Percentiles rank a stretch among this genome's conserved stretches.
Evolutionary conservation across 2,797 vertebrate genomes (phyloP).

Genomic region (Mionectes olivaceus): DNA sequence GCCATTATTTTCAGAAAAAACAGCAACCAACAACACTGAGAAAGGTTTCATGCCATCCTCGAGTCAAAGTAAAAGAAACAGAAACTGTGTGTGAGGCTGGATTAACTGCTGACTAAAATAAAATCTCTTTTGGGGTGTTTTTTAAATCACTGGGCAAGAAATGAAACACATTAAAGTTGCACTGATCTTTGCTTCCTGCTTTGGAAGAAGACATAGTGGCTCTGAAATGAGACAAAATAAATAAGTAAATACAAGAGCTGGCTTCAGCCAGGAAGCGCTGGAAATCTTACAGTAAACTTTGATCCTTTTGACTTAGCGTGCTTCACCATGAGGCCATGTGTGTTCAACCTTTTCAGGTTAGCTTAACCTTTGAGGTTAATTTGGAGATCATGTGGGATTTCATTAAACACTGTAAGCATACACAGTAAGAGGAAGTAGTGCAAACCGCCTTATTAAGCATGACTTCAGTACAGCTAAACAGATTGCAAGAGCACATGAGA

Average conservation of each 20-base stretch:
- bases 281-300: constrained; percentile 2
- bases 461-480: not conserved
- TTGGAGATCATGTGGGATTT: constrained; percentile 11
- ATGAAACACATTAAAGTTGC: not conserved
- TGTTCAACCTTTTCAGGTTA: not conserved
- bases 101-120: not conserved
- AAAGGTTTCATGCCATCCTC: not conserved
- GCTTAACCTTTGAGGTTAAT: constrained; percentile 26
- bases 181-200: not conserved
- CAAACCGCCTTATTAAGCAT: not conserved
- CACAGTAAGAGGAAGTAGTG: constrained; percentile 24
- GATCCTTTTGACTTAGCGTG: not conserved
- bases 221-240: not conserved
- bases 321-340: not conserved
- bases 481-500: not conserved
- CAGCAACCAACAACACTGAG: not conserved
- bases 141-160: not conserved
- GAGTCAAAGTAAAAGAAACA: not conserved
- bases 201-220: not conserved
- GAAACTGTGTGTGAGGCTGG: not conserved
- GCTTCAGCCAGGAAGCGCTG: constrained; percentile 10
- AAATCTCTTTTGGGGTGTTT: not conserved
- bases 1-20: not conserved
- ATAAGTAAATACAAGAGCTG: not conserved
- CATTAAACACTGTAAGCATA: not conserved